Evolutionary conservation across 2,888 invertebrate genomes (phyloP), one percentile per base, ranked within the genome.

Genomic region (Scaptomyza parva): DNA sequence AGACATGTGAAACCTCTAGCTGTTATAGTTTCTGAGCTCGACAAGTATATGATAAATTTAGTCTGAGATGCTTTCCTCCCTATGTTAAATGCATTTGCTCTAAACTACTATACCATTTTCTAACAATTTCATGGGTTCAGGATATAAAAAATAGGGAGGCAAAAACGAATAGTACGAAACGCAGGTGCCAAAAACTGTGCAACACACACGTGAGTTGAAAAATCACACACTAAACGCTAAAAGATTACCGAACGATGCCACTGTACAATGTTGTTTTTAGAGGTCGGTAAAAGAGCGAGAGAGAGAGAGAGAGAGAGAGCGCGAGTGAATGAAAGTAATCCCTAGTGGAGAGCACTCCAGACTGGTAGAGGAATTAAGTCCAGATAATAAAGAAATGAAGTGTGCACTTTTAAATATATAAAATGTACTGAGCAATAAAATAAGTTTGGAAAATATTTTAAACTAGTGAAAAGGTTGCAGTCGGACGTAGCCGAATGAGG

Each of bases 141-240:
- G 79, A 57, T 64, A 51, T 44, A 18, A 33, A 17, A 71, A 53
- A 51, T 8, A 33, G 4, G 6, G 33, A 33, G 6, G n/a, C n/a
- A 9, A 20, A 22, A 78, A 28, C 48, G 47, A 30, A 18, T 30
- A 47, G 47, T 33, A 66, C 47, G 20, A 44, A 70, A 51, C 71
- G 57, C 77, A 83, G 86, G 83, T 81, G 80, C 75, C 80, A 84
- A 81, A 84, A 85, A 78, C 64, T 71, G 62, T 84, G 75, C 62
- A 81, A 24, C 52, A 55, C 72, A 80, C 58, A 63, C 63, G 48
- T 48, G 52, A 65, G 55, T 75, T 84, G 85, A 80, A 86, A 82
- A 84, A 82, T 86, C 85, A 61, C 85, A 77, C 62, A 77, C 71
- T 72, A 84, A 86, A 84, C 78, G 78, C 70, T 63, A 69, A 80